These are phyloP conservation scores for Sorex maritimensis DNA, from an alignment of 2,797 vertebrate genomes.

Conservation along the genomic window DNA sequence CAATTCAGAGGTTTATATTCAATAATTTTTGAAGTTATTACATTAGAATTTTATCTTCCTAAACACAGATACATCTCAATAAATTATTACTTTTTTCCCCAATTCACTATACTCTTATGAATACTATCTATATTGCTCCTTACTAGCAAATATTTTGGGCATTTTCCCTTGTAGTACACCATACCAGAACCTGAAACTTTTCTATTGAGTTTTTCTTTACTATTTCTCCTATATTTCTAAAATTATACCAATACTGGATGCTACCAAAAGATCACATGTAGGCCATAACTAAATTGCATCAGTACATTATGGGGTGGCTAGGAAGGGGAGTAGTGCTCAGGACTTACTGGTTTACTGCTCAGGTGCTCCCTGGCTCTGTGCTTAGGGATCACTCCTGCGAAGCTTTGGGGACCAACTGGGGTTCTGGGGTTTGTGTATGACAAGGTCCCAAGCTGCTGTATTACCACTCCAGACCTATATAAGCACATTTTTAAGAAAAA, in stretches of 20 bases:
- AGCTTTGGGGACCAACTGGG: too few relatives aligned
- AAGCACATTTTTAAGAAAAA: slow-evolving; percentile 42
- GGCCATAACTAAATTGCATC: neutral
- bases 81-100: slow-evolving; percentile 40
- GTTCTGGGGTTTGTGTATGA: too few relatives aligned
- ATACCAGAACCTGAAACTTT: slow-evolving; percentile 67
- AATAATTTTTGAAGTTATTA: slow-evolving; percentile 61
- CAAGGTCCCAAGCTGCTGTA: too few relatives aligned
- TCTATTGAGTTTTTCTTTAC: slow-evolving; percentile 65
- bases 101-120: slow-evolving; percentile 46
- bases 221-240: slow-evolving; percentile 72
- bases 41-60: slow-evolving; percentile 67
- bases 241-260: slow-evolving; percentile 43
- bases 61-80: slow-evolving; percentile 59
- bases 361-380: too few relatives aligned
- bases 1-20: slow-evolving; percentile 57
- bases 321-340: too few relatives aligned
- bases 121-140: slow-evolving; percentile 2
- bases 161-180: slow-evolving; percentile 59
- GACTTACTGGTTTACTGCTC: too few relatives aligned
- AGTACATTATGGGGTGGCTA: neutral
- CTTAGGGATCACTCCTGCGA: too few relatives aligned
- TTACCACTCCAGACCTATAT: neutral
- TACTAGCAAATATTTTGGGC: slow-evolving; percentile 63
- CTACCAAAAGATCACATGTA: slow-evolving; percentile 1